Evolutionary conservation across 2,797 vertebrate genomes (phyloP).

Genomic region (Pipistrellus pipistrellus): DNA sequence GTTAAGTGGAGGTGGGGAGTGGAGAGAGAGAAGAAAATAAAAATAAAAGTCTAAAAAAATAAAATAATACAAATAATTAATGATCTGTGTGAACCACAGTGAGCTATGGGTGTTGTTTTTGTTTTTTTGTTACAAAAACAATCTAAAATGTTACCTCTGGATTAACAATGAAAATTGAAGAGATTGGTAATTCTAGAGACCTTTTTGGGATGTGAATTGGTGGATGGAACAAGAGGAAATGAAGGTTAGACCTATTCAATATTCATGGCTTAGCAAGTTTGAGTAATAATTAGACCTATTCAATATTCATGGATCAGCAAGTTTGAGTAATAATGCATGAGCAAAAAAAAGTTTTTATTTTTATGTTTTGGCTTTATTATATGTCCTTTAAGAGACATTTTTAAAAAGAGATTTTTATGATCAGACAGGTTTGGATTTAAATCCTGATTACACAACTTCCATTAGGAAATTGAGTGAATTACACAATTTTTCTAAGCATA

Average conservation of each 20-base stretch:
- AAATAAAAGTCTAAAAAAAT: neutral
- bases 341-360: neutral
- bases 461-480: neutral
- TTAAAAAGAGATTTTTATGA: neutral
- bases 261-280: neutral
- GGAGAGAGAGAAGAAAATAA: neutral
- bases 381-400: neutral
- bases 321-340: neutral
- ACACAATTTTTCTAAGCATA: neutral
- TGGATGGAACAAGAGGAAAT: neutral
- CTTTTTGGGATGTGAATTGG: neutral
- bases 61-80: neutral
- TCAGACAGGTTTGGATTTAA: neutral
- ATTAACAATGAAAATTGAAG: neutral
- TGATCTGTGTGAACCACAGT: neutral
- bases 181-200: neutral
- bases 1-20: neutral
- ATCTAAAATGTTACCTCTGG: neutral
- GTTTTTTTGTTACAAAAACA: neutral
- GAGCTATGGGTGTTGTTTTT: neutral
- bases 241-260: neutral
- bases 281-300: neutral
- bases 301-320: neutral
- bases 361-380: neutral
- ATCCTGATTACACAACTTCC: neutral